Conservation (phyloP, 2,797 vertebrate species). For the Lepus oiostolus region DNA sequence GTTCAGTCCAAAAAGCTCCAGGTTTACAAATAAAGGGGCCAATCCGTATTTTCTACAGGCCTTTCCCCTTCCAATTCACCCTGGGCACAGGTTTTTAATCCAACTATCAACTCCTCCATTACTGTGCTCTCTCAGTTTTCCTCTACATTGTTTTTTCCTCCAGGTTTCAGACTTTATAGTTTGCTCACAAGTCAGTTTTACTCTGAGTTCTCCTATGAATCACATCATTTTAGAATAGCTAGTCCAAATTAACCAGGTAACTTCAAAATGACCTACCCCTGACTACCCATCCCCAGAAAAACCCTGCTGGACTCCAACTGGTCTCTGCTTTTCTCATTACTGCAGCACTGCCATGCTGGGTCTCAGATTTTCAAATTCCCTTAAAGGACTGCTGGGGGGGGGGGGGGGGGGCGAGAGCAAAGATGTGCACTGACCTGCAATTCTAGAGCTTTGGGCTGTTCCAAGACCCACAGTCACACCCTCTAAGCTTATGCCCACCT, state of each 20-base stretch:
- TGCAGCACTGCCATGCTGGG: background rate
- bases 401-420: background rate
- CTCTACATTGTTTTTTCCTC: background rate
- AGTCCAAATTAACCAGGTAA: background rate
- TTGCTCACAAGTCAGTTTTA: conserved; percentile 24
- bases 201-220: conserved; percentile 26
- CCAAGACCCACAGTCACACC: background rate
- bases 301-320: background rate
- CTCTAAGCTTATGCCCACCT: background rate
- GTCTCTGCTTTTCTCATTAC: background rate
- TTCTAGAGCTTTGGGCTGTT: background rate
- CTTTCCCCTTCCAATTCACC: background rate
- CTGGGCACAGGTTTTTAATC: background rate
- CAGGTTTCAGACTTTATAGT: conserved; percentile 19
- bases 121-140: conserved; percentile 4
- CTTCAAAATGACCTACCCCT: background rate
- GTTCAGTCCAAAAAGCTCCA: conserved; percentile 19
- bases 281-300: background rate
- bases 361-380: background rate
- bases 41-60: background rate
- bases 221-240: conserved; percentile 32
- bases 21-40: background rate
- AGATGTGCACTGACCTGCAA: conserved; percentile 14
- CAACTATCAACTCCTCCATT: background rate
- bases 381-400: background rate